These are phyloP conservation scores for Dicrostonyx torquatus DNA, from an alignment of 2,797 vertebrate genomes.

Conservation along the genomic window DNA sequence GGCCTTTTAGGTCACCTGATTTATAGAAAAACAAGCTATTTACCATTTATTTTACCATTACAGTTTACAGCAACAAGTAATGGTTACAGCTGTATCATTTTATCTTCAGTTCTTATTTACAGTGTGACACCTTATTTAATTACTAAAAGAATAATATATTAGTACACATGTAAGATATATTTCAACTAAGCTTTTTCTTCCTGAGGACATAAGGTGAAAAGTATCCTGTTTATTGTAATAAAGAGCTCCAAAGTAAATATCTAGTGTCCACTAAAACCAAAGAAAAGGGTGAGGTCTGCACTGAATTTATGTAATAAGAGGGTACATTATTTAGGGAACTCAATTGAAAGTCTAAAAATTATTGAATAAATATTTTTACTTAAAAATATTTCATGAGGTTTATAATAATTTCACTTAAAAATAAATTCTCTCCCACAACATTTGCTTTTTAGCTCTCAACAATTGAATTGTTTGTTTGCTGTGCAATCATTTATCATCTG, in stretches of 20 bases:
- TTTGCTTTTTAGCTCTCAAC: not conserved
- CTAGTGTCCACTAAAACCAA: not conserved
- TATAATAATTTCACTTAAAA: not conserved
- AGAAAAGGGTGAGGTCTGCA: not conserved
- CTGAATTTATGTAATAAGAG: not conserved
- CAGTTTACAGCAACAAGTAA: not conserved
- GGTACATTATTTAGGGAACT: not conserved
- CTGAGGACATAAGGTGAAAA: not conserved
- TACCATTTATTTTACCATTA: not conserved
- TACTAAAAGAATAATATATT: not conserved
- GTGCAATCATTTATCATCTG: not conserved
- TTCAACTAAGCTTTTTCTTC: not conserved
- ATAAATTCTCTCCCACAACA: not conserved
- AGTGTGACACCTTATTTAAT: not conserved
- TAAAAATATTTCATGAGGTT: not conserved
- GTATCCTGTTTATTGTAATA: not conserved
- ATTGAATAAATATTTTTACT: not conserved
- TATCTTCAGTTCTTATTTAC: not conserved
- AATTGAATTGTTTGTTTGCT: not conserved
- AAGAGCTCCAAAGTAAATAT: not conserved
- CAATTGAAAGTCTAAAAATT: not conserved
- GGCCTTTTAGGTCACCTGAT: not conserved
- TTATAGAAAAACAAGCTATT: not conserved
- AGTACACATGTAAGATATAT: not conserved
- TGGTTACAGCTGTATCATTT: not conserved